A percentile compares a stretch with the other conserved stretches of the same genome.
Evolutionary conservation across 2,888 invertebrate species (phyloP).

Genomic region (Anticlea derivata): DNA sequence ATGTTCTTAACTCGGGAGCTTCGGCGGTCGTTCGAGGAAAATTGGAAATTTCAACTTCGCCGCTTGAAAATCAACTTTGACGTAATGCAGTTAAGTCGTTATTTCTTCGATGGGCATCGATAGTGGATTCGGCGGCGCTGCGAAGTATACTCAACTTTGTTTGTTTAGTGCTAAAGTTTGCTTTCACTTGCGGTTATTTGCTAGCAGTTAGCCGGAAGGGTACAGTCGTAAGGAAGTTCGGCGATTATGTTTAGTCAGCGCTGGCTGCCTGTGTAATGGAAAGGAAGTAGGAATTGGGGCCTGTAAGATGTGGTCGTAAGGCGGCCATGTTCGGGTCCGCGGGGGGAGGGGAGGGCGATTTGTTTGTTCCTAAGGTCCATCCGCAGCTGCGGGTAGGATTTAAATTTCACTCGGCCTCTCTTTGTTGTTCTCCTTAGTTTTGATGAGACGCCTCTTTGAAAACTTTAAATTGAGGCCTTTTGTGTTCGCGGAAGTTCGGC

Average conservation of each 20-base stretch:
- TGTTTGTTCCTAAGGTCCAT: constrained; percentile 80
- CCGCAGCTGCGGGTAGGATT: constrained; percentile 77
- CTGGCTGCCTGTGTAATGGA: constrained; percentile 77
- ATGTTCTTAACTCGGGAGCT: constrained; percentile 81
- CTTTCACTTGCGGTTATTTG: constrained; percentile 47
- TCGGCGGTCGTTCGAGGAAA: constrained; percentile 77
- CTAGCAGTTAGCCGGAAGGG: constrained; percentile 76
- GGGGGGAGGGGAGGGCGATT: constrained; percentile 54
- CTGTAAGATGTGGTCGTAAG: constrained; percentile 83
- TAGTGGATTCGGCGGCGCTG: constrained; percentile 41
- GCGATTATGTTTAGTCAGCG: constrained; percentile 83
- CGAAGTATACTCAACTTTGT: constrained; percentile 49
- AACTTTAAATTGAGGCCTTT: constrained; percentile 75
- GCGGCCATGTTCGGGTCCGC: constrained; percentile 63
- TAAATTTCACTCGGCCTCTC: constrained; percentile 71
- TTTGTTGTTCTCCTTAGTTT: constrained; percentile 74
- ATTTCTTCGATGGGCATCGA: constrained; percentile 47
- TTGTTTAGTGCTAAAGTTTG: constrained; percentile 50
- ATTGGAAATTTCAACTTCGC: constrained; percentile 65
- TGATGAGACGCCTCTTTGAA: constrained; percentile 74
- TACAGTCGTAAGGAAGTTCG: constrained; percentile 83
- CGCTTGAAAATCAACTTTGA: constrained; percentile 51
- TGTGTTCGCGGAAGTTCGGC: constrained; percentile 36
- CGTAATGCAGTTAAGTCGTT: constrained; percentile 40
- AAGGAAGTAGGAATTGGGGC: constrained; percentile 83